Base-by-base conservation (phyloP, 1,140 invertebrate genomes). In the Neomicropteryx cornuta region DNA sequence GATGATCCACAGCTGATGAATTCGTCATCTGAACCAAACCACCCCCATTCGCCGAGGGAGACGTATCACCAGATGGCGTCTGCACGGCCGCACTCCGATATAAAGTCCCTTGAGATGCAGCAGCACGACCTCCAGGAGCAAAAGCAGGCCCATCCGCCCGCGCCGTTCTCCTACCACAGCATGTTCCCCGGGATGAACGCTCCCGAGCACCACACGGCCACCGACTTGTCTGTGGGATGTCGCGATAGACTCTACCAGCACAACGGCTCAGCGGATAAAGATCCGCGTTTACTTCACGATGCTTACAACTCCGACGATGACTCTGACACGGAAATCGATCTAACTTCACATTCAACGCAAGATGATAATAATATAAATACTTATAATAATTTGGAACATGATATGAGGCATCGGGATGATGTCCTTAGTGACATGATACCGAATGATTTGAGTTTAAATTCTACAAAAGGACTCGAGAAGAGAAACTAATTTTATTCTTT, bases 241-340 rank as follows among this genome's bases (percentile, higher is more conserved):
- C 16, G 49, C 43, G 1, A 49, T 51, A 27, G 48, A 56, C 18
- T 52, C 3, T 53, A 63, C 4, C 53, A 64, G 39, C 60, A 60
- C 2, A 57, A 62, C 32, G 56, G 60, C 30, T 39, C 59, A 27
- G 60, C 58, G 2, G 22, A 22, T 61, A 60, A 21, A 49, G 54
- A 33, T 50, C 50, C 28, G 16, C 45, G 40, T 22, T 45, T 57
- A 42, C 46, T 44, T 6, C 54, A 60, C 2, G 56, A 53, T 35
- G 55, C 56, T 17, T 42, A 41, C 1, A 55, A 52, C 19, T 44
- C 42, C 16, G 59, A 65, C 28, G 64, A 62, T 31, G 66, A 67
- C 33, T 64, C 58, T 38, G 66, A 67, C 39, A 52, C 66, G 2
- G 66, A 68, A 52, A 68, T 68, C 21, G 63, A 68, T 56, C 51